Percentiles rank a stretch among this genome's conserved stretches.
phyloP scores from a whole-genome alignment of 2,888 invertebrate genomes.

The Pyrrhosoma nymphula region DNA sequence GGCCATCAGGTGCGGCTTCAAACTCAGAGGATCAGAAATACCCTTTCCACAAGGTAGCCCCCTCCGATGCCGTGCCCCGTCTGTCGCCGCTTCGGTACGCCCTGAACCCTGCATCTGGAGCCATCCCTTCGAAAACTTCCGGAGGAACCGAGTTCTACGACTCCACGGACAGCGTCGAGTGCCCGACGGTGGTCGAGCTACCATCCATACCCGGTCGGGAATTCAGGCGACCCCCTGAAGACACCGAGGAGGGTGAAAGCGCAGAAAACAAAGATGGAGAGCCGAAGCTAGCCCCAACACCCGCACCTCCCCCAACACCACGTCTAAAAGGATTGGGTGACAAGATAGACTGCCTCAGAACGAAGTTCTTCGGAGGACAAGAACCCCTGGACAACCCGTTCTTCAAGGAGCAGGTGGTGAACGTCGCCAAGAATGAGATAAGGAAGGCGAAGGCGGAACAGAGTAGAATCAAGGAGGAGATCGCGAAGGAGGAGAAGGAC shows the following conservation, averaged over 20 bases:
- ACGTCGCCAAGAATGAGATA: constrained; percentile 72
- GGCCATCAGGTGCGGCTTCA: constrained; percentile 46
- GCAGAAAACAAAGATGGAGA: constrained; percentile 70
- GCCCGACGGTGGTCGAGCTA: constrained; percentile 72
- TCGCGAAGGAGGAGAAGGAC: constrained; percentile 49
- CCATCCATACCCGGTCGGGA: constrained; percentile 70
- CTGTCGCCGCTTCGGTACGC: constrained; percentile 85
- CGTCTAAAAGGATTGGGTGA: constrained; percentile 84
- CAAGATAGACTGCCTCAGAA: constrained; percentile 87
- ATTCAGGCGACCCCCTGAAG: constrained; percentile 75
- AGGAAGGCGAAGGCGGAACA: constrained; percentile 61
- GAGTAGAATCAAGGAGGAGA: constrained; percentile 65
- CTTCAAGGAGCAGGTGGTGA: constrained; percentile 79
- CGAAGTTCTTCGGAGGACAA: constrained; percentile 87
- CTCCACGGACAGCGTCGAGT: constrained; percentile 76
- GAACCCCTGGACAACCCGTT: constrained; percentile 86
- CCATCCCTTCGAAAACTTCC: constrained; percentile 82
- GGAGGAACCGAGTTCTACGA: constrained; percentile 87
- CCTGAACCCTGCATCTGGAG: constrained; percentile 80
- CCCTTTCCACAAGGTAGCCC: constrained; percentile 82
- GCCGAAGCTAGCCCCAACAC: constrained; percentile 66
- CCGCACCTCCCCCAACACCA: constrained; percentile 69
- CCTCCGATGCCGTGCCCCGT: constrained; percentile 77
- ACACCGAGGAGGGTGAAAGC: neutral
- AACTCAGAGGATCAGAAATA: constrained; percentile 79